Evolutionary conservation across 2,797 vertebrate species (phyloP).

Genomic region (Garrulus glandarius): DNA sequence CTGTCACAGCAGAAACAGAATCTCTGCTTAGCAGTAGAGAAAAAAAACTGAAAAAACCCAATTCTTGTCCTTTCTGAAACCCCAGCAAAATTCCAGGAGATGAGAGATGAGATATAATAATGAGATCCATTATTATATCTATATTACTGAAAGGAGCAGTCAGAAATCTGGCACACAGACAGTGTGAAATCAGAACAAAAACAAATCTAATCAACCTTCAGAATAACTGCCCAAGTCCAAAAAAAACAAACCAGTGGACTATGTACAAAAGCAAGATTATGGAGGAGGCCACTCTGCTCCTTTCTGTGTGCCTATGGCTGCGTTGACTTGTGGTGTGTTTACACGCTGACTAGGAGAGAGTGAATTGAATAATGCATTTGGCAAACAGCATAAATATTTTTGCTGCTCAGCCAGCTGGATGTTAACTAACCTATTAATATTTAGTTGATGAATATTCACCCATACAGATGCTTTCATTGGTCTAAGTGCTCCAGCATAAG

Average conservation of each 20-base stretch:
- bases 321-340: constrained; percentile 5
- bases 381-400: constrained; percentile 28
- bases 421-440: constrained; percentile 58
- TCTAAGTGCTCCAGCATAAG: constrained; percentile 25
- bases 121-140: neutral
- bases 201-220: constrained; percentile 8
- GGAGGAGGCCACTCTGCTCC: neutral
- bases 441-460: constrained; percentile 48
- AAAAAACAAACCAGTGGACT: neutral
- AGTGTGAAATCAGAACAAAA: constrained; percentile 23
- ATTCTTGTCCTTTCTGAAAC: neutral
- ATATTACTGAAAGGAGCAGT: neutral
- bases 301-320: neutral
- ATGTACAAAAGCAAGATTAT: neutral
- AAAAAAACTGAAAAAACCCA: neutral
- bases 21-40: neutral
- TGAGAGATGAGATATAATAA: neutral
- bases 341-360: neutral
- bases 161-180: neutral
- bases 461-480: constrained; percentile 36
- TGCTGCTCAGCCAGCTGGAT: constrained; percentile 53
- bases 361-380: constrained; percentile 16
- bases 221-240: neutral
- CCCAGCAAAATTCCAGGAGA: neutral
- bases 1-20: neutral